A percentile compares a stretch with the other conserved stretches of the same genome.
Evolutionary conservation across 2,113 vertebrate genomes (phyloP).

Genomic region (Microcebus lehilahytsara): DNA sequence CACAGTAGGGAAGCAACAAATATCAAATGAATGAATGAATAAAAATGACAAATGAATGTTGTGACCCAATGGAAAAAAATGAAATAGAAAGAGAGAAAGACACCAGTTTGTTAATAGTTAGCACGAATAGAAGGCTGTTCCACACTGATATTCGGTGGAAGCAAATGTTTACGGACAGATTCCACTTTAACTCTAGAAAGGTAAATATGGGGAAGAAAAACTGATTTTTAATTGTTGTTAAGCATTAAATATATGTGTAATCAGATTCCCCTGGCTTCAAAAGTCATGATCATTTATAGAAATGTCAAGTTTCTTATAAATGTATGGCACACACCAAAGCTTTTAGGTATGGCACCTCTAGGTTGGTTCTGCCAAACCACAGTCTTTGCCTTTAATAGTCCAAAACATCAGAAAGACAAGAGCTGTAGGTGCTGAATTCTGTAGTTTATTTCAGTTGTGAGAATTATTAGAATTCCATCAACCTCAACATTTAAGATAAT

Average conservation of each 20-base stretch:
- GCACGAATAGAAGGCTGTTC: conserved; percentile 4
- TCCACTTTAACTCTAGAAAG: conserved; percentile 31
- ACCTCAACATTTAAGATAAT: conserved; percentile 43
- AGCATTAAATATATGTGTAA: not conserved
- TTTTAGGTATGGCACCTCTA: not conserved
- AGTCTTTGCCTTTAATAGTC: not conserved
- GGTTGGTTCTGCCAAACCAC: not conserved
- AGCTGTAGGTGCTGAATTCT: not conserved
- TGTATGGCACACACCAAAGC: not conserved
- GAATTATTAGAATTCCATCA: conserved; percentile 31
- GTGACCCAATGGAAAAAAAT: conserved; percentile 8
- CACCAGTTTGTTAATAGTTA: not conserved
- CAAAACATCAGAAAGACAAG: conserved; percentile 50
- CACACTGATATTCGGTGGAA: not conserved
- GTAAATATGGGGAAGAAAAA: conserved; percentile 1
- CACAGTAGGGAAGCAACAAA: conserved; percentile 31
- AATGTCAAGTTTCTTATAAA: conserved; percentile 25
- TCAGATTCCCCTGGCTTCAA: conserved; percentile 40
- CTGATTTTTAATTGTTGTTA: conserved; percentile 2
- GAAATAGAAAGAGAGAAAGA: not conserved
- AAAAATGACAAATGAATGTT: conserved; percentile 43
- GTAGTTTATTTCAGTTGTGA: conserved; percentile 36
- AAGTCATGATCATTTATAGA: conserved; percentile 9
- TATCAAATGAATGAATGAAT: conserved; percentile 32
- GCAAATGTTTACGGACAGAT: conserved; percentile 29